Evolutionary conservation across 2,797 vertebrate genomes (phyloP), one percentile per base, ranked within the genome.

Genomic region (Gastrophryne carolinensis): DNA sequence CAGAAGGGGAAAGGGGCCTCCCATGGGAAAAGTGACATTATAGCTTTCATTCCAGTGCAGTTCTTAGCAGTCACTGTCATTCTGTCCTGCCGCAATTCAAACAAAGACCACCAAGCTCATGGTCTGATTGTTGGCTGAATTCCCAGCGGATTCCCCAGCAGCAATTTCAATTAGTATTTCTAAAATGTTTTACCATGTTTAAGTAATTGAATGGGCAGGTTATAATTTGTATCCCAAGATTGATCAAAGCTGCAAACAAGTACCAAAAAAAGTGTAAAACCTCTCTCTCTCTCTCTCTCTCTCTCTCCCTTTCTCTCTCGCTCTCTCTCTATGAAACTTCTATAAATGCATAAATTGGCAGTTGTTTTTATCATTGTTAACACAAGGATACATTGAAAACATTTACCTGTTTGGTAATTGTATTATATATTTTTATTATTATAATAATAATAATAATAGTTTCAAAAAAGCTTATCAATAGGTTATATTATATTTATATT

Each of bases 21-120:
- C 75, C 75, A 78, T 78, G 75, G 75, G 75, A 78, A 71, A 78
- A 71, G 75, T 78, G 75, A 78, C 75, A 78, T 72, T 72, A 50
- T 37, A 64, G 75, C 75, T 61, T 78, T 78, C 67, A 78, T 78
- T 78, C 68, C 50, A 27, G 41, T 30, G 64, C 53, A 78, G 52
- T 78, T 56, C 52, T 78, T 78, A 50, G 62, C 68, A 78, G 68
- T 72, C 68, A 66, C 75, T 78, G 68, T 72, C 75, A 72, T 78
- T 78, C 60, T 78, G 68, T 72, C 61, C 65, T 78, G 66, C 72
- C 75, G 72, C 67, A 78, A 78, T 78, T 57, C 68, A 78, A 57
- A 77, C 74, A 70, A 78, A 78, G 75, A 72, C 75, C 68, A 72
- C 75, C 75, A 78, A 72, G 75, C 75, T 78, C 68, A 78, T 39